Conservation (phyloP, 2,888 invertebrate genomes). For the Dolichopus griseipennis region DNA sequence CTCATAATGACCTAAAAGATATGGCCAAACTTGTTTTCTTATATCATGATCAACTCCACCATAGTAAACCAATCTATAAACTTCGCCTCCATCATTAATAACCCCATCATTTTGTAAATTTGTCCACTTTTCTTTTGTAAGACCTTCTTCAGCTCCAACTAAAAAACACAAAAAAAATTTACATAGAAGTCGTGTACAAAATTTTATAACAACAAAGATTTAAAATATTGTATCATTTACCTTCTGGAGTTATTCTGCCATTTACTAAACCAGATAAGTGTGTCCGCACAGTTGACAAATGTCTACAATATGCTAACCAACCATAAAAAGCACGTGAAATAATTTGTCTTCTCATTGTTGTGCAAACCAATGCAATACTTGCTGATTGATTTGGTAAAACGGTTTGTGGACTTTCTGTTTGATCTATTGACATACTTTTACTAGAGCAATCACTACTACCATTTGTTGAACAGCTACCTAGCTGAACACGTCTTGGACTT, state of each 20-base stretch:
- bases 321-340: conserved; percentile 93
- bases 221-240: conserved; percentile 32
- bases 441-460: conserved; percentile 57
- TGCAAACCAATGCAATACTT: conserved; percentile 72
- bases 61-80: conserved; percentile 76
- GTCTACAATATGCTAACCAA: conserved; percentile 90
- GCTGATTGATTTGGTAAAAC: conserved; percentile 43
- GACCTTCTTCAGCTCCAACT: conserved; percentile 57
- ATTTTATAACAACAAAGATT: neutral
- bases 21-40: conserved; percentile 78
- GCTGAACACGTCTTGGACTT: conserved; percentile 43
- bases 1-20: conserved; percentile 74
- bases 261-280: conserved; percentile 85
- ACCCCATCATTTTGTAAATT: conserved; percentile 58
- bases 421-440: conserved; percentile 44
- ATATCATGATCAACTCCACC: conserved; percentile 77
- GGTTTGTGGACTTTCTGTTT: conserved; percentile 41
- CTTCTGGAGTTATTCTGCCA: conserved; percentile 57
- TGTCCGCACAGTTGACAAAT: conserved; percentile 83
- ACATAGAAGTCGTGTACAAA: neutral
- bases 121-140: conserved; percentile 70
- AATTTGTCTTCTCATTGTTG: conserved; percentile 90
- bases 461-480: conserved; percentile 58
- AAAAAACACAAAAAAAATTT: conserved; percentile 14
- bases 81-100: conserved; percentile 57